A percentile compares a stretch with the other conserved stretches of the same genome.
These are phyloP conservation scores for Penaeus chinensis DNA, from an alignment of 1,140 invertebrate species.

Conservation along the genomic window DNA sequence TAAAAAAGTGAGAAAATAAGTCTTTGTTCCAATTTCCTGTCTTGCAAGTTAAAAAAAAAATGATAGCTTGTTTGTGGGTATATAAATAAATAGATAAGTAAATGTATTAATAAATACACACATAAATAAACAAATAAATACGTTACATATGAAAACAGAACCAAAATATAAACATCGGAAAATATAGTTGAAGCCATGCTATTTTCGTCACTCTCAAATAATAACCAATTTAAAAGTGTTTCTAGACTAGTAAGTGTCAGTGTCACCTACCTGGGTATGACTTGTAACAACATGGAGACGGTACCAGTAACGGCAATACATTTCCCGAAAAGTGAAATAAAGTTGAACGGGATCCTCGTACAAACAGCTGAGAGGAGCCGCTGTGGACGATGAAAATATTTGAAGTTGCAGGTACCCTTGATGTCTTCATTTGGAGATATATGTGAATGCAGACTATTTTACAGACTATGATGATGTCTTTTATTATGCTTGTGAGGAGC, in stretches of 20 bases:
- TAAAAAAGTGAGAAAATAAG: neutral
- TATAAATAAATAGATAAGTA: too few relatives aligned
- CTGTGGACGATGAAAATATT: slow-evolving; percentile 69
- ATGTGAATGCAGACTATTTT: neutral
- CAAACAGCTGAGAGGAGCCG: slow-evolving; percentile 93
- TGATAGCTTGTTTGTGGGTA: too few relatives aligned
- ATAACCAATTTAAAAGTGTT: too few relatives aligned
- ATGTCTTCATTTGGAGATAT: too few relatives aligned
- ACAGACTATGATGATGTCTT: neutral
- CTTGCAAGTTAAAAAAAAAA: too few relatives aligned
- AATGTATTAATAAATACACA: neutral
- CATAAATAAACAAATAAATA: neutral
- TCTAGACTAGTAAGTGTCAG: too few relatives aligned
- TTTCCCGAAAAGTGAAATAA: slow-evolving; percentile 90
- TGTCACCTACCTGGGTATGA: slow-evolving; percentile 84
- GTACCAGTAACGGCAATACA: slow-evolving; percentile 93
- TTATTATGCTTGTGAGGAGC: neutral
- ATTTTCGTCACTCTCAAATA: too few relatives aligned
- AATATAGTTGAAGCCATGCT: too few relatives aligned
- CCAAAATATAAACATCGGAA: neutral
- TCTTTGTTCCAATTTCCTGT: neutral
- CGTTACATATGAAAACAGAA: neutral
- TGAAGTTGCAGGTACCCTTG: slow-evolving; percentile 7
- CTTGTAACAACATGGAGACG: slow-evolving; percentile 90
- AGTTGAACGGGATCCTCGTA: slow-evolving; percentile 88